These are phyloP conservation scores for Himalopsyche kuldschensis DNA, from an alignment of 2,888 invertebrate genomes.

Conservation along the genomic window DNA sequence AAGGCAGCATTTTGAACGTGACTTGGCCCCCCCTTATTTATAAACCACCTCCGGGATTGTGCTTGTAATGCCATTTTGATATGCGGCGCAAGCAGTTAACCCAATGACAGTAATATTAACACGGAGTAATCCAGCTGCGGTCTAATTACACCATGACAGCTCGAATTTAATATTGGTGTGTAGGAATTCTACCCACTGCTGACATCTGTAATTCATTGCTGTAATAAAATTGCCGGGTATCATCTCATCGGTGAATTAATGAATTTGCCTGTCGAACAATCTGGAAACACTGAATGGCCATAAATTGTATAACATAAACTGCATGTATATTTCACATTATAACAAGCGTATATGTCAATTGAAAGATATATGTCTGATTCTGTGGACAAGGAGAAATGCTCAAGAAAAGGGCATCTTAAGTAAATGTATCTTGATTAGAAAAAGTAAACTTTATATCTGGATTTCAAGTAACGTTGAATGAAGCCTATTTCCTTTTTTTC, in stretches of 20 bases:
- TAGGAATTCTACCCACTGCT: background rate
- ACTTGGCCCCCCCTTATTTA: background rate
- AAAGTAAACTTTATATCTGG: no score
- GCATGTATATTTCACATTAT: no score
- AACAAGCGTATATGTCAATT: no score
- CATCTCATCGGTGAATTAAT: background rate
- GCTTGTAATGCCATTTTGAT: background rate
- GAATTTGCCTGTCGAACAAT: background rate
- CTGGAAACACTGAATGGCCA: no score
- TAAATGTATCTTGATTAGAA: no score
- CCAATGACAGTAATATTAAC: constrained; percentile 14
- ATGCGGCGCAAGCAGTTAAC: background rate
- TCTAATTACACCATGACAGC: constrained; percentile 5
- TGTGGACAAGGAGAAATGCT: no score
- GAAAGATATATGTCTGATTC: no score
- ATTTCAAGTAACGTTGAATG: no score
- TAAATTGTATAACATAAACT: no score
- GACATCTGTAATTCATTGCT: constrained; percentile 8
- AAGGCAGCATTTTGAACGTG: background rate
- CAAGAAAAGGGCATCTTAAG: no score
- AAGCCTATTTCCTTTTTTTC: no score
- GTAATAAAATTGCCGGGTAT: background rate
- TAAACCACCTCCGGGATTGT: background rate
- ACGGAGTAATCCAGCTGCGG: background rate
- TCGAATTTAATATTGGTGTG: background rate